These are phyloP conservation scores for Craterocephalus amniculus DNA, from an alignment of 2,797 vertebrate genomes.

Conservation along the genomic window DNA sequence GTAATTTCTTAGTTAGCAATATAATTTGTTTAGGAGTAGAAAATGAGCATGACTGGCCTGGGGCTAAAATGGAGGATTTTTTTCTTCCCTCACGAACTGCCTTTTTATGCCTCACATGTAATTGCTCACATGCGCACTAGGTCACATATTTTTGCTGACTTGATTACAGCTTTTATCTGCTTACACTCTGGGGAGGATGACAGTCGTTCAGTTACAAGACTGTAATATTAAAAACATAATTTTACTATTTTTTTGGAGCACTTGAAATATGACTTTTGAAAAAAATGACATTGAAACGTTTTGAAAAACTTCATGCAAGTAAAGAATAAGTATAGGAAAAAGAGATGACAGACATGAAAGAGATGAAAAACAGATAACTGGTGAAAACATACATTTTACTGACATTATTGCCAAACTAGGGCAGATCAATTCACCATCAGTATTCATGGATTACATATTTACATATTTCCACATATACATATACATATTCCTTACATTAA, in stretches of 20 bases:
- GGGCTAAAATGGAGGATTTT: too few relatives aligned
- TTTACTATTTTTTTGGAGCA: too few relatives aligned
- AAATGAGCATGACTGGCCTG: too few relatives aligned
- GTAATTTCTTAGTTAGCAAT: not conserved
- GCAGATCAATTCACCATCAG: not conserved
- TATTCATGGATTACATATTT: not conserved
- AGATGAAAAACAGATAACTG: not conserved
- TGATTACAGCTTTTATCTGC: too few relatives aligned
- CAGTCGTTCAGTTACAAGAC: not conserved
- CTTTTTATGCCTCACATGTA: not conserved
- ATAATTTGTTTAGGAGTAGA: too few relatives aligned
- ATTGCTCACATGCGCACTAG: not conserved
- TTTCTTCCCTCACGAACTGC: too few relatives aligned
- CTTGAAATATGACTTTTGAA: too few relatives aligned
- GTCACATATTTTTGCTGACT: too few relatives aligned
- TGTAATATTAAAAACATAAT: too few relatives aligned
- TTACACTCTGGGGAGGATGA: not conserved
- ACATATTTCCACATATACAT: too few relatives aligned
- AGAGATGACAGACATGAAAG: not conserved
- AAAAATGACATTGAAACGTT: not conserved
- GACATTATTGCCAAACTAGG: not conserved
- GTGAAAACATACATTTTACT: not conserved
- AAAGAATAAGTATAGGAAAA: not conserved
- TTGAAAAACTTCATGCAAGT: not conserved
- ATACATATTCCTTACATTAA: not conserved